Conservation (phyloP, 2,888 invertebrate species). For the Venusia cambrica region DNA sequence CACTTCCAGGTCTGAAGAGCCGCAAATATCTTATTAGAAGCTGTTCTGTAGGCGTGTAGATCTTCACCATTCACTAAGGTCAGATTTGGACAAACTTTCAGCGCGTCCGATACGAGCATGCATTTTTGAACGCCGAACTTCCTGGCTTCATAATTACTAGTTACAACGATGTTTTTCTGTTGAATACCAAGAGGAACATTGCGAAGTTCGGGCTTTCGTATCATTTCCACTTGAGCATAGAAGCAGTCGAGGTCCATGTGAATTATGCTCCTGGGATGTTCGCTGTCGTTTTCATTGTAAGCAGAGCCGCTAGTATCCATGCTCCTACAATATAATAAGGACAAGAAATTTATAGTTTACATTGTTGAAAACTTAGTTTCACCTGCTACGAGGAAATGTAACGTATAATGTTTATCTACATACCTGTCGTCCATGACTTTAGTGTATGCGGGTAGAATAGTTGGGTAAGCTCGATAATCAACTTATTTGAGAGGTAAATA, state of each 20-base stretch:
- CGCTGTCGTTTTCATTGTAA: constrained; percentile 55
- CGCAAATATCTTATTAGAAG: constrained; percentile 88
- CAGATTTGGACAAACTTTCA: constrained; percentile 86
- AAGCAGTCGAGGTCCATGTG: constrained; percentile 92
- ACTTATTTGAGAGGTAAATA: constrained; percentile 50
- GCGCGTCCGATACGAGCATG: constrained; percentile 88
- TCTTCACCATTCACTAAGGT: constrained; percentile 91
- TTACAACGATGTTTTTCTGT: constrained; percentile 92
- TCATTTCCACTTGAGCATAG: constrained; percentile 93
- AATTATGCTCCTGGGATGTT: constrained; percentile 86
- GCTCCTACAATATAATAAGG: constrained; percentile 62
- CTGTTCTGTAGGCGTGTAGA: constrained; percentile 88
- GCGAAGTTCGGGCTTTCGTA: constrained; percentile 84
- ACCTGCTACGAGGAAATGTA: constrained; percentile 61
- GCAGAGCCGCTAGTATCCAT: constrained; percentile 74
- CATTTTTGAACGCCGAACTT: constrained; percentile 88
- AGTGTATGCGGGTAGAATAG: constrained; percentile 57
- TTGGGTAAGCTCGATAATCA: constrained; percentile 52
- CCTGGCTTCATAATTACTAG: constrained; percentile 91
- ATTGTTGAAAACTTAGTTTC: constrained; percentile 66
- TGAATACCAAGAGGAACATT: constrained; percentile 88
- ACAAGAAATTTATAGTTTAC: constrained; percentile 62
- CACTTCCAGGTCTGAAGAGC: constrained; percentile 86
- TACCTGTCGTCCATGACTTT: constrained; percentile 70
- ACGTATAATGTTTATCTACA: constrained; percentile 44